Evolutionary conservation across 2,113 vertebrate genomes (phyloP).

Genomic region (Platysternon megacephalum): DNA sequence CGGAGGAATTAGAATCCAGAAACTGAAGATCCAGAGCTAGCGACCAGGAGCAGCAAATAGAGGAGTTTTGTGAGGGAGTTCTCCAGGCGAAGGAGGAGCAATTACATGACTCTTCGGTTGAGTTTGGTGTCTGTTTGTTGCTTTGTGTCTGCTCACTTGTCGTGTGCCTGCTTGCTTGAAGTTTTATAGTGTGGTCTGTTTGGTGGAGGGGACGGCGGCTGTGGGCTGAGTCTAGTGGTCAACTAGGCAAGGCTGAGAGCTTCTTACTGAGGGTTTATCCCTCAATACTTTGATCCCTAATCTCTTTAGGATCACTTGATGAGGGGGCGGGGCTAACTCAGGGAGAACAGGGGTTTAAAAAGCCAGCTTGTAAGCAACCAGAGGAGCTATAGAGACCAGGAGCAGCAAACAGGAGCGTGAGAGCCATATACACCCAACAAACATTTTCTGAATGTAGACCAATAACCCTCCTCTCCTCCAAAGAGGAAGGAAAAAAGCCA

Average conservation of each 20-base stretch:
- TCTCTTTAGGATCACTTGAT: neutral
- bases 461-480: neutral
- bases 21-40: neutral
- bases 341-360: neutral
- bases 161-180: too few species aligned
- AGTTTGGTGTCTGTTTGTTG: neutral
- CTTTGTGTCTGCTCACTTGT: neutral
- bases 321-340: neutral
- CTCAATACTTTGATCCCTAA: neutral
- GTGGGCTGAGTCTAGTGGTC: neutral
- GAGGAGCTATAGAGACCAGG: neutral
- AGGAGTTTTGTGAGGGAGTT: neutral
- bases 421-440: neutral
- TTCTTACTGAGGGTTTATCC: neutral
- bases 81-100: neutral
- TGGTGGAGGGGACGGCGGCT: too few species aligned
- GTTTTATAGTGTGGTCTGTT: neutral
- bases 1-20: neutral
- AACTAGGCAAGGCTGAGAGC: neutral
- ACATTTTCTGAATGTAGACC: neutral
- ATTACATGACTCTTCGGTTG: neutral
- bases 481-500: neutral
- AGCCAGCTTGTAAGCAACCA: neutral
- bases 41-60: neutral
- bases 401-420: neutral